Base-by-base conservation (phyloP, 2,113 vertebrate genomes). In the Sterrhoptilus dennistouni region DNA sequence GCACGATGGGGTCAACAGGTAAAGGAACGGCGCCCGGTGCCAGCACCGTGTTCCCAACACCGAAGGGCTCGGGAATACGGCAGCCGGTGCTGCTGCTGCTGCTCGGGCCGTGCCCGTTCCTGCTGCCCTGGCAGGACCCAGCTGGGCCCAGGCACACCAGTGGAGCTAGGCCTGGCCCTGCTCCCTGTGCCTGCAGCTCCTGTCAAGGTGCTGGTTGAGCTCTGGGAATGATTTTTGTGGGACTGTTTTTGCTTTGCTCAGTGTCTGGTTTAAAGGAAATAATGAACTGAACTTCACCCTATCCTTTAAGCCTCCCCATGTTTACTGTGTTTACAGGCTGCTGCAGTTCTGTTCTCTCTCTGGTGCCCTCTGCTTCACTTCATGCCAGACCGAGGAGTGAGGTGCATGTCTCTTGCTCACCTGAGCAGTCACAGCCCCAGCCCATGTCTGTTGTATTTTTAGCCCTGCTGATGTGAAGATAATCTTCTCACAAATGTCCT, bases 1-100 rank as follows among this genome's bases (percentile, higher is more conserved):
- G 3, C 97, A 99, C 22, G 99, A 99, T 20, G 99, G 99, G 5
- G 98, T 99, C 89, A 99, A 98, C 98, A 99, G 99, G 99, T 99
- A 85, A 83, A 80, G 7, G 29, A 94, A 66, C 5, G 27, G 19
- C 2, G 0, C 5, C 0, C n/a, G 3, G 5, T 14, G 54, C 49
- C 27, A 24, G 5, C 12, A 3, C 28, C 2, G 0, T 36, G 27
- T 38, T 38, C 38, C 38, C 16, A 2, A 4, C 2, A 1, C 13
- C 3, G 2, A 1, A 0, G 1, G 38, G 71, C 29, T 25, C 2
- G 31, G 56, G 42, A 4, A 0, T 10, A 1, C 0, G 3, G 33
- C 36, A 0, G 61, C 31, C 1, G 4, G 3, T 2, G 36, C 59
- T 10, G 35, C 52, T 27, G 5, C 38, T 78, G 35, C 52, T 27